Evolutionary conservation across 2,888 invertebrate genomes (phyloP), one percentile per base, ranked within the genome.

Genomic region (Drosophila barbarae): DNA sequence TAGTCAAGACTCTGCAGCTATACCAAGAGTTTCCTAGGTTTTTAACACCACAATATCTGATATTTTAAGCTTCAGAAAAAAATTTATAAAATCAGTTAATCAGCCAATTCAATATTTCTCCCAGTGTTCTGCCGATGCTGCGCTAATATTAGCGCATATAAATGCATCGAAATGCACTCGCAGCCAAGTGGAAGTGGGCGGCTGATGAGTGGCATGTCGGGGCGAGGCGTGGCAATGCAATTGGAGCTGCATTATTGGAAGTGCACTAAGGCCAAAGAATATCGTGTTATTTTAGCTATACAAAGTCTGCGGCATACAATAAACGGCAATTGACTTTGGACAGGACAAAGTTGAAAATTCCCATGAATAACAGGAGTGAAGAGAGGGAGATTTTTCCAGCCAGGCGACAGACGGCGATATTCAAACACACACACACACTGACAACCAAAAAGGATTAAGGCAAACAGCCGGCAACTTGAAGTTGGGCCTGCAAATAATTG

Each of bases 281-380:
- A 68, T 74, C 80, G 67, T 76, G 80, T 85, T 85, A 74, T 80
- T 84, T 84, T 81, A 85, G 73, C 76, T 84, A 73, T 82, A 76
- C 81, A 84, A 86, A 86, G 86, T 85, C 85, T 84, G 85, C 79
- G 77, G 83, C 82, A 47, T 53, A 76, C 77, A 83, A 83, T 83
- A 70, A 77, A 75, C 80, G 80, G n/a, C 70, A 64, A 57, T 65
- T 58, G 71, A 68, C 68, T 68, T 54, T 60, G 42, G 61, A 44
- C 60, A 50, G 68, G 39, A 68, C 60, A 67, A 69, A 68, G 60
- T 69, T 69, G 69, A 51, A 69, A 69, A 69, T 52, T 53, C 26
- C 41, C 7, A 35, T 39, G 44, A 21, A 41, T 26, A 34, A 23
- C 10, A 21, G 13, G 51, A 15, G 54, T 15, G 10, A 28, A 10